A percentile compares a stretch with the other conserved stretches of the same genome.
phyloP scores from a whole-genome alignment of 1,140 invertebrate genomes.

The Diorhabda carinulata region DNA sequence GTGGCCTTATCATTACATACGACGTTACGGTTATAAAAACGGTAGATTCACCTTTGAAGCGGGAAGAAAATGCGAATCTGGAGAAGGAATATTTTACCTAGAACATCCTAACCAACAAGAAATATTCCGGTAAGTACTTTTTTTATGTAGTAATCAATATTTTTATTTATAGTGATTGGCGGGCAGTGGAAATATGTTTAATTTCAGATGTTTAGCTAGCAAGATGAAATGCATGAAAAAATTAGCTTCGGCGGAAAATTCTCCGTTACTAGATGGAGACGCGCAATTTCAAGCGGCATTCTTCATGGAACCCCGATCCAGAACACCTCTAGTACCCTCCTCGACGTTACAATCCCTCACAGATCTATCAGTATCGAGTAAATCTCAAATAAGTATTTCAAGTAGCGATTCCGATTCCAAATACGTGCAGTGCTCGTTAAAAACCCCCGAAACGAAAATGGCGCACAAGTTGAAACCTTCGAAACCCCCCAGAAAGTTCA shows the following conservation, averaged over 20 bases:
- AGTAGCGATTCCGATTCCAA: background rate
- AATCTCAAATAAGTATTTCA: background rate
- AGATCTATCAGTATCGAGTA: slow-evolving; percentile 10
- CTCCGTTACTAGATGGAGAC: slow-evolving; percentile 64
- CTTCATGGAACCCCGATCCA: slow-evolving; percentile 70
- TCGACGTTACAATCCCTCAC: slow-evolving; percentile 47
- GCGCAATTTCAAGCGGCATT: slow-evolving; percentile 68
- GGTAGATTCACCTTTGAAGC: slow-evolving; percentile 86
- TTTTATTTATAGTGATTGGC: background rate
- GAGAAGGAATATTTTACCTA: slow-evolving; percentile 78
- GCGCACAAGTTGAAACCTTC: slow-evolving; percentile 56
- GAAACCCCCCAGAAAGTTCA: slow-evolving; percentile 62
- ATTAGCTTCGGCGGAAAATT: slow-evolving; percentile 63
- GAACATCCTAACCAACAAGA: slow-evolving; percentile 75
- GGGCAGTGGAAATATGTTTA: background rate
- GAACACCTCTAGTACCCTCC: slow-evolving; percentile 68
- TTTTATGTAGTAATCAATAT: background rate
- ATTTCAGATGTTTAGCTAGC: slow-evolving; percentile 59
- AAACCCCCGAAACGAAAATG: slow-evolving; percentile 12
- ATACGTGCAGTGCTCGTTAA: background rate
- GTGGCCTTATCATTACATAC: slow-evolving; percentile 85
- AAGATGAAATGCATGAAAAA: slow-evolving; percentile 85
- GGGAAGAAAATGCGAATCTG: slow-evolving; percentile 81
- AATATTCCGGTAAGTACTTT: slow-evolving; percentile 58
- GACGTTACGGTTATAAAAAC: slow-evolving; percentile 75